Base-by-base conservation (phyloP, 2,113 vertebrate genomes). In the Albula glossodonta region DNA sequence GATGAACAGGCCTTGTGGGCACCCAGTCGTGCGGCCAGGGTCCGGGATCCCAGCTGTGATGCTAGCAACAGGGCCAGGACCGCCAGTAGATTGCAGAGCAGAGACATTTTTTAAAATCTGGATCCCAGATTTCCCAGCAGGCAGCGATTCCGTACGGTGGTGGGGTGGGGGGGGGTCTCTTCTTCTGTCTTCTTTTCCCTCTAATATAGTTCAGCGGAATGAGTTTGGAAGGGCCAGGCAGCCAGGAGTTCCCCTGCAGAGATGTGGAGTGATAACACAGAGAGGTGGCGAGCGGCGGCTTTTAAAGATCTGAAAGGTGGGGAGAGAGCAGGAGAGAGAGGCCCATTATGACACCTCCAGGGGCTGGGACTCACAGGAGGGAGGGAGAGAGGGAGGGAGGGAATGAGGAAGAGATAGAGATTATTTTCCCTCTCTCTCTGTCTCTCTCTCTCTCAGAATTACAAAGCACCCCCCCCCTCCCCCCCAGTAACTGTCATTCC, bases 271-370 rank as follows among this genome's bases (percentile, higher is more conserved):
- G 78, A 85, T 80, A 79, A 78, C 48, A 53, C 78, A 85, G 84
- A 85, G 84, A 81, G 78, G 80, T 49, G 15, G 56, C 12, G 78
- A 63, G 80, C 84, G 31, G 53, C 78, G 84, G 84, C 84, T 85
- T 85, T 85, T 85, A 86, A 86, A 82, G 81, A 86, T 82, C 85
- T 82, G 31, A 60, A 86, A 83, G 85, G 85, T 82, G 70, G 80
- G 70, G 81, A 86, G 86, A 80, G 83, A 66, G 86, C 53, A 49
- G 70, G 81, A 78, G 83, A 74, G 70, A 74, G 84, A 85, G 84
- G 56, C 31, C 78, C 66, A 56, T 93, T 95, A 94, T 95, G 84
- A 85, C 95, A 96, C 93, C 93, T 95, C 93, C 92, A 95, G 94
- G 94, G 95, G 95, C 91, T 94, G 95, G 94, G 92, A 95, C 93